Percentiles rank a stretch among this genome's conserved stretches.
These are phyloP conservation scores for Dipodomys ordii DNA, from an alignment of 2,113 vertebrate genomes.

Conservation along the genomic window DNA sequence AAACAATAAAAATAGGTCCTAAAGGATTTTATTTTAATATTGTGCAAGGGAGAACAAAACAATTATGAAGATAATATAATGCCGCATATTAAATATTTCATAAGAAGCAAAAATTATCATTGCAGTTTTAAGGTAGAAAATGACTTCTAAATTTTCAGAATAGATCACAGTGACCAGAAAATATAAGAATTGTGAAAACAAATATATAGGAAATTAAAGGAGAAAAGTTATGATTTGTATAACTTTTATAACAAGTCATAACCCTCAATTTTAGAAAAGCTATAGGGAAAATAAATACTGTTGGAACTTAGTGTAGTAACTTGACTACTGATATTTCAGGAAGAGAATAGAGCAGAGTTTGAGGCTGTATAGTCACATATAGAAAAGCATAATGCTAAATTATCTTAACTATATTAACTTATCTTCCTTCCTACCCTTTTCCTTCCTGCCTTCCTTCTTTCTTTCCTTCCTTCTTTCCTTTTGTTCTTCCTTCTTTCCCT, in stretches of 20 bases:
- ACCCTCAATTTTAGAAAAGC: neutral
- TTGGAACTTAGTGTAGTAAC: neutral
- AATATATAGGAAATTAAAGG: neutral
- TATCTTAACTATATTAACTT: neutral
- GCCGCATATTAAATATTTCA: neutral
- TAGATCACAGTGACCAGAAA: neutral
- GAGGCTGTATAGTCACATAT: neutral
- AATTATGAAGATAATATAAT: neutral
- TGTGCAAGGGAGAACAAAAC: neutral
- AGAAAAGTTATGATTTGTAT: neutral
- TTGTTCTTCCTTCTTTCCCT: no score
- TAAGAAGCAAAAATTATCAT: neutral
- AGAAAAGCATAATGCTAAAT: neutral
- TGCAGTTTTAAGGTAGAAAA: neutral
- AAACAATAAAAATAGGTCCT: constrained; percentile 29
- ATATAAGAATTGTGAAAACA: neutral
- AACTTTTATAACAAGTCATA: neutral
- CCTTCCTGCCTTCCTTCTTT: accelerated
- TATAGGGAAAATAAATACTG: neutral
- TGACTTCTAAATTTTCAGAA: neutral
- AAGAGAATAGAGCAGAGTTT: neutral
- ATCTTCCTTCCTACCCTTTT: neutral
- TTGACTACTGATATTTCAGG: neutral
- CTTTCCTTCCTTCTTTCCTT: no score
- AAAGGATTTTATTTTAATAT: constrained; percentile 8